A percentile compares a stretch with the other conserved stretches of the same genome.
These are phyloP conservation scores for Bergia puertoricense DNA, from an alignment of 92 coral and sea anemone genomes.

Conservation along the genomic window DNA sequence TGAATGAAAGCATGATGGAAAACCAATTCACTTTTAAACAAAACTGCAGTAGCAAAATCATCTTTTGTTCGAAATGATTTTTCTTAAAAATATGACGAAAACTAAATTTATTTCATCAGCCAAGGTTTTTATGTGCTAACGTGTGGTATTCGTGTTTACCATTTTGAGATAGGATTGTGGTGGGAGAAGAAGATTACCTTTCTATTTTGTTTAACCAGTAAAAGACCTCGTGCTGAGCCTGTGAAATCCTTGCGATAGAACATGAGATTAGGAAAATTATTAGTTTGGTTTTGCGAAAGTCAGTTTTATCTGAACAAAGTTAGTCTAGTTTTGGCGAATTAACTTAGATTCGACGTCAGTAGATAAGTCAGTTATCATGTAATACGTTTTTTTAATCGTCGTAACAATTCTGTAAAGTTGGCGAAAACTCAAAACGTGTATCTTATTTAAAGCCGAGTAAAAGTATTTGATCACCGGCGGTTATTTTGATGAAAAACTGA, in stretches of 20 bases:
- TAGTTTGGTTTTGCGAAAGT: too few species aligned
- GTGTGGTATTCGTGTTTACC: constrained; percentile 5
- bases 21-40: not conserved
- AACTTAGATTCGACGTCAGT: not conserved
- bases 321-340: not conserved
- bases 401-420: too few species aligned
- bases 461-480: not conserved
- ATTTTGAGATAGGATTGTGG: constrained; percentile 21
- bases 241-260: constrained; percentile 17
- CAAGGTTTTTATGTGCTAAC: not conserved
- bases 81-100: not conserved
- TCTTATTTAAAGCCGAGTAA: not conserved
- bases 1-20: not conserved
- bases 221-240: constrained; percentile 30
- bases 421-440: not conserved
- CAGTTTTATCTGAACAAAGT: not conserved
- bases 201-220: constrained; percentile 23
- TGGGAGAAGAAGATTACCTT: constrained; percentile 13
- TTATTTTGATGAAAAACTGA: too few species aligned
- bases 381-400: not conserved
- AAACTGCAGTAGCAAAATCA: not conserved
- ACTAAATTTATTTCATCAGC: not conserved
- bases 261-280: not conserved
- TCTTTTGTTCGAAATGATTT: not conserved
- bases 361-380: not conserved